Evolutionary conservation across 2,113 vertebrate species (phyloP), one percentile per base, ranked within the genome.

Genomic region (Caranx melampygus): DNA sequence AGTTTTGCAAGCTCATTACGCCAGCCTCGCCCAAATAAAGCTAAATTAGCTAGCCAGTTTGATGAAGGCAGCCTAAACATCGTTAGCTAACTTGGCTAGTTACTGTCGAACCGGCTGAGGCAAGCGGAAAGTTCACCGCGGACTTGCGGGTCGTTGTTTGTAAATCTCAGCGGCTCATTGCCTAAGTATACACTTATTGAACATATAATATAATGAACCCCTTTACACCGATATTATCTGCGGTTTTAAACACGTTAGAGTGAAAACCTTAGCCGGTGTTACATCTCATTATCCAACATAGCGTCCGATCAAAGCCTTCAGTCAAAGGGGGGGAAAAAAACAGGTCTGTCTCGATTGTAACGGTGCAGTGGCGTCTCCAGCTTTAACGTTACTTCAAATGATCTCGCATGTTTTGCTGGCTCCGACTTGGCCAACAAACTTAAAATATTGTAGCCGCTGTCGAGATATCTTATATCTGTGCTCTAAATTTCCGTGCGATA

Each of bases 71-170:
- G 79, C 79, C 69, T 51, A 74, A 81, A 87, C 88, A 80, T 76
- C 72, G 83, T 87, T 88, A 93, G 91, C 92, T 81, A 78, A 85
- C 81, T 88, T 79, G 90, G 90, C 91, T 91, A 91, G 87, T 91
- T 52, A 49, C 63, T 57, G 89, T 58, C 59, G 75, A 86, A 57
- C 89, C 86, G 87, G 90, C 79, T 76, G 85, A 73, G 87, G 78
- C 73, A 58, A 84, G 87, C 83, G 84, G 89, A 92, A 94, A 93
- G 93, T 94, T 93, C 76, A 73, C 83, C 80, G 75, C 86, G 63
- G 88, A 87, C 88, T 90, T 79, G 68, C 74, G 81, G 67, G 35
- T 52, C 74, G 64, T 65, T 69, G 77, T 83, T 70, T 11, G 84
- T 74, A 83, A 87, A 92, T 87, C 89, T 79, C 84, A 76, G 84